Evolutionary conservation across 2,113 vertebrate species (phyloP).

Genomic region (Bos taurus): ARS-UCD2.0 NC_037345.1:53441001-53441500

Average conservation of each 20-base stretch:
- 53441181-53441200: slow-evolving; percentile 72
- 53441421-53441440: background rate
- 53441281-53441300: slow-evolving; percentile 38
- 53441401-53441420: background rate
- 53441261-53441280: background rate
- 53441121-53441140: slow-evolving; percentile 66
- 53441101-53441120: slow-evolving; percentile 50
- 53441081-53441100: slow-evolving; percentile 21
- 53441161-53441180: slow-evolving; percentile 51
- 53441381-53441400: background rate
- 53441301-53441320: slow-evolving; percentile 18
- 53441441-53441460: background rate
- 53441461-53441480: background rate
- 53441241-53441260: background rate
- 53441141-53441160: slow-evolving; percentile 10
- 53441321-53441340: background rate
- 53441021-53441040: slow-evolving; percentile 37
- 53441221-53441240: slow-evolving; percentile 46
- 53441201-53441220: slow-evolving; percentile 52
- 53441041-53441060: slow-evolving; percentile 48
- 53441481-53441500: background rate
- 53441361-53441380: background rate
- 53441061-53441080: background rate
- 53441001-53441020: slow-evolving; percentile 24
- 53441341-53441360: background rate